Evolutionary conservation across 2,797 vertebrate genomes (phyloP).

Genomic region (Epinephelus malabaricus): DNA sequence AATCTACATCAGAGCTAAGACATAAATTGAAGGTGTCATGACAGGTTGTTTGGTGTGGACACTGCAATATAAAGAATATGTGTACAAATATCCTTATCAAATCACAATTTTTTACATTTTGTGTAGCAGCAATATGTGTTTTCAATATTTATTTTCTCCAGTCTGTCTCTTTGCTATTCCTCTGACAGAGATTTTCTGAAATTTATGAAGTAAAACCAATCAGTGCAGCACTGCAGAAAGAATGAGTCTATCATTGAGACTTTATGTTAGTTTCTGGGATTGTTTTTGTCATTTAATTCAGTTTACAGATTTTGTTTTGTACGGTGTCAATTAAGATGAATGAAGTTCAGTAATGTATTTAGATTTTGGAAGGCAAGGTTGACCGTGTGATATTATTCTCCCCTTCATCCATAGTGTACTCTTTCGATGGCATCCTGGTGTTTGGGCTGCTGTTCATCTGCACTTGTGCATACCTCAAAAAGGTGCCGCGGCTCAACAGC

Average conservation of each 20-base stretch:
- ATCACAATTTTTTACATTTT: neutral
- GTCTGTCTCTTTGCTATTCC: neutral
- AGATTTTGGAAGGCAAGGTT: neutral
- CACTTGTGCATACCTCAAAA: constrained; percentile 96
- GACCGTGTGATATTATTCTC: neutral
- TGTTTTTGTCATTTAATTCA: neutral
- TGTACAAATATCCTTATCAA: neutral
- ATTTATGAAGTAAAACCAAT: neutral
- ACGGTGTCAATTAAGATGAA: neutral
- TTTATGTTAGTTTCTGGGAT: neutral
- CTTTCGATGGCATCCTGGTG: constrained; percentile 95
- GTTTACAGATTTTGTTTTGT: neutral
- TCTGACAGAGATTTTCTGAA: neutral
- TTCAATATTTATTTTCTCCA: neutral
- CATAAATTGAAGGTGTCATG: too few relatives aligned
- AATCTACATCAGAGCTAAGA: neutral
- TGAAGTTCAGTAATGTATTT: neutral
- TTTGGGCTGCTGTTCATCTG: constrained; percentile 95
- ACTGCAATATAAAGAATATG: neutral
- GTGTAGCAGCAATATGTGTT: neutral
- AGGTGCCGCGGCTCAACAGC: constrained; percentile 93
- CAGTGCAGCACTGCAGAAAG: neutral
- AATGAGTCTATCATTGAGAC: neutral
- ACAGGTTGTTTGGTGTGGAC: neutral
- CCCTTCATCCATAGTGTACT: constrained; percentile 87